A percentile compares a stretch with the other conserved stretches of the same genome.
Evolutionary conservation across 2,113 vertebrate genomes (phyloP).

Genomic region (Gobius niger): DNA sequence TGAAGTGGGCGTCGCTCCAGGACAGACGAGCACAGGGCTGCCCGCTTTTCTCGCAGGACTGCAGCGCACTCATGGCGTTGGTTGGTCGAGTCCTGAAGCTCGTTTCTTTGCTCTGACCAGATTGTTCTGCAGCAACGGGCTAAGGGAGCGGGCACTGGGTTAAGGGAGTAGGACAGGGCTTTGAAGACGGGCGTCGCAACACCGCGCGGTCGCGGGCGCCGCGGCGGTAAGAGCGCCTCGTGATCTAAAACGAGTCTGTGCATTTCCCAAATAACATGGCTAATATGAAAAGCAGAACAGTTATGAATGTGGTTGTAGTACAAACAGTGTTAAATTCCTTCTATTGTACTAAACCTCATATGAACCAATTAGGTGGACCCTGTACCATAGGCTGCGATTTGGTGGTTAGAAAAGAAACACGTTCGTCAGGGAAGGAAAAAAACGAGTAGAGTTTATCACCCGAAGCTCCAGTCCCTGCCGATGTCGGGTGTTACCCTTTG

Average conservation of each 20-base stretch:
- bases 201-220: constrained; percentile 56
- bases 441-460: constrained; percentile 64
- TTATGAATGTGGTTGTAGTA: constrained; percentile 20
- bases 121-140: constrained; percentile 1
- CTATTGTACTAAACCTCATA: not conserved
- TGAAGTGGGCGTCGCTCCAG: constrained; percentile 80
- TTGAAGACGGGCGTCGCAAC: constrained; percentile 54
- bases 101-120: not conserved
- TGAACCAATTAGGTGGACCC: not conserved
- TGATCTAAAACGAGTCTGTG: constrained; percentile 34
- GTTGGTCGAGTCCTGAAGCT: constrained; percentile 38
- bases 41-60: constrained; percentile 69
- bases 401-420: too few relatives aligned
- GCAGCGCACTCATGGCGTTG: constrained; percentile 47
- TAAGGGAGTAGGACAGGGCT: not conserved
- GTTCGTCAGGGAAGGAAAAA: constrained; percentile 5
- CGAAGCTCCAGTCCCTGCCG: constrained; percentile 63
- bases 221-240: constrained; percentile 21
- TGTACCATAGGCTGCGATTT: not conserved
- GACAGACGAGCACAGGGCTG: constrained; percentile 65
- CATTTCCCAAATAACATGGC: not conserved
- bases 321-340: not conserved
- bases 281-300: constrained; percentile 3
- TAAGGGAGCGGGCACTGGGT: too few relatives aligned
- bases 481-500: constrained; percentile 76